phyloP scores from a whole-genome alignment of 2,888 invertebrate species.

The Dorcus hopei region DNA sequence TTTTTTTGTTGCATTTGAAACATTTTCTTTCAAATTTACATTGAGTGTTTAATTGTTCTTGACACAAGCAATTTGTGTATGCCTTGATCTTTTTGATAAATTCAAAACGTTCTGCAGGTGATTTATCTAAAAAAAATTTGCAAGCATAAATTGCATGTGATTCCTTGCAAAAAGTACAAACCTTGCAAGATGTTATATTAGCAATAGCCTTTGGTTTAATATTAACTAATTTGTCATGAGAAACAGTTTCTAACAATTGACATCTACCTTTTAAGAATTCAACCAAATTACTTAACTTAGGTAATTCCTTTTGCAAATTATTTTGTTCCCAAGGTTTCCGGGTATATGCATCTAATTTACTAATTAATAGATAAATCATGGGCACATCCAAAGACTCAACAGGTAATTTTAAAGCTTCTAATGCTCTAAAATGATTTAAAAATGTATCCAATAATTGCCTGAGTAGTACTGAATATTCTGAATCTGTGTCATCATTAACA shows the following conservation, averaged over 20 bases:
- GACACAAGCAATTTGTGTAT: neutral
- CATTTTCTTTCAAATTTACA: no score
- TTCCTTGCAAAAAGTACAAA: neutral
- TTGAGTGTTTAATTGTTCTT: no score
- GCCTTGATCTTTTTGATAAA: neutral
- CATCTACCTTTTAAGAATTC: conserved; percentile 10
- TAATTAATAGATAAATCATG: conserved; percentile 1
- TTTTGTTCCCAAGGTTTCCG: conserved; percentile 6
- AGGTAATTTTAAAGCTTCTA: no score
- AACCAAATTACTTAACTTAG: neutral
- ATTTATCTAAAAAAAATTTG: neutral
- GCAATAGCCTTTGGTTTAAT: neutral
- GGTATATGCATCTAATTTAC: conserved; percentile 7
- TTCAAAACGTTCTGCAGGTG: neutral
- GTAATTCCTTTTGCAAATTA: neutral
- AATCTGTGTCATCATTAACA: no score
- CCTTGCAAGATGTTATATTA: neutral
- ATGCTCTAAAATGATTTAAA: no score
- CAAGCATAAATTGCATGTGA: neutral
- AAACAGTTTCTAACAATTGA: conserved; percentile 4
- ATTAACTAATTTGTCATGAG: neutral
- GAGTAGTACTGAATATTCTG: neutral
- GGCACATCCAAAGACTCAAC: conserved; percentile 2
- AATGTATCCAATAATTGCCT: no score
- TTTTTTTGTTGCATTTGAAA: neutral